Conservation (phyloP, 2,797 vertebrate genomes). For the Sebastes flavidus region DNA sequence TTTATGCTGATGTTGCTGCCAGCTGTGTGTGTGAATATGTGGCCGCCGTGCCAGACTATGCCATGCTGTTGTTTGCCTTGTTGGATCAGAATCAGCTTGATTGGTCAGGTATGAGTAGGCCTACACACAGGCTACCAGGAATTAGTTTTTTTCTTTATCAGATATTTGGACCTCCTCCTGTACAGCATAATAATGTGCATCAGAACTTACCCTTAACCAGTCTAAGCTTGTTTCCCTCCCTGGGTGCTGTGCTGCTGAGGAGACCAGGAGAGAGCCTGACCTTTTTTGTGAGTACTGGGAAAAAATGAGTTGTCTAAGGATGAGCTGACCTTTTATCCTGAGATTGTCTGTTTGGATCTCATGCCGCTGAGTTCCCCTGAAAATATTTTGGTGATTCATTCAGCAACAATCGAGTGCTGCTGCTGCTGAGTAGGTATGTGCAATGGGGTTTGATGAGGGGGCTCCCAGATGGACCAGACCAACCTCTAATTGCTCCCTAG, state of each 20-base stretch:
- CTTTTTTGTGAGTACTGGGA: slow-evolving; percentile 22
- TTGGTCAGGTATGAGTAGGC: too few species aligned
- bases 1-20: too few species aligned
- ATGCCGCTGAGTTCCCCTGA: not conserved
- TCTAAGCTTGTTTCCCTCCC: not conserved
- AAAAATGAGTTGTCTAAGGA: slow-evolving; percentile 22
- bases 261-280: slow-evolving; percentile 25
- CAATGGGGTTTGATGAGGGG: slow-evolving; percentile 19
- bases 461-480: slow-evolving; percentile 33
- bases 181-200: not conserved
- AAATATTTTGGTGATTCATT: slow-evolving; percentile 43
- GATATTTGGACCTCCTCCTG: not conserved
- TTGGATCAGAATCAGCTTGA: too few species aligned
- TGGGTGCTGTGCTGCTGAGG: not conserved
- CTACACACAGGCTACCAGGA: too few species aligned
- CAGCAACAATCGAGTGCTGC: slow-evolving; percentile 15
- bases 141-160: not conserved
- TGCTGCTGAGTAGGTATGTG: slow-evolving; percentile 27
- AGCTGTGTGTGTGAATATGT: too few species aligned
- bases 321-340: slow-evolving; percentile 49
- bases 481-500: slow-evolving; percentile 61
- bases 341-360: slow-evolving; percentile 29
- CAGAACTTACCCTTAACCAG: not conserved
- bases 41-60: too few species aligned
- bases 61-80: too few species aligned